These are phyloP conservation scores for Melanostigma gelatinosum DNA, from an alignment of 2,113 vertebrate species.

Conservation along the genomic window DNA sequence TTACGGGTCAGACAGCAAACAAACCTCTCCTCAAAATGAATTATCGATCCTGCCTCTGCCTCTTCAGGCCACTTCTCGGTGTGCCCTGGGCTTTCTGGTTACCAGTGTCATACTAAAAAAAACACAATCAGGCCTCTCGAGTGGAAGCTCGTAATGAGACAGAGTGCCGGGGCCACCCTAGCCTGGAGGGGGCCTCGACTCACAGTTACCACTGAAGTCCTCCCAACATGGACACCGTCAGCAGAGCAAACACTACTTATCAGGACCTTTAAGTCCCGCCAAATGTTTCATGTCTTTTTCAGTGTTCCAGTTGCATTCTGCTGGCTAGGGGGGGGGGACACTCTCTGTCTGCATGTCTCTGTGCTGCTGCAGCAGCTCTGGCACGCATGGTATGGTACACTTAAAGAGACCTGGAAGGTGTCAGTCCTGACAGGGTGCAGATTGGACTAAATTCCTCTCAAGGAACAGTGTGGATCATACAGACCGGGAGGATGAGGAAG, in stretches of 20 bases:
- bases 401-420: constrained; percentile 34
- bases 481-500: background rate
- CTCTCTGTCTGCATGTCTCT: constrained; percentile 17
- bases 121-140: constrained; percentile 32
- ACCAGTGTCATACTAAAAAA: constrained; percentile 29
- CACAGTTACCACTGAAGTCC: background rate
- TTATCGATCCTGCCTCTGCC: constrained; percentile 59
- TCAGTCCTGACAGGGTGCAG: constrained; percentile 48
- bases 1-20: constrained; percentile 45
- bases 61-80: constrained; percentile 24
- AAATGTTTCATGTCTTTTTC: constrained; percentile 12
- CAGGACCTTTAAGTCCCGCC: constrained; percentile 1
- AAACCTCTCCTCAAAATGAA: constrained; percentile 62
- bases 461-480: background rate
- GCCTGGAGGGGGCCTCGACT: constrained; percentile 45
- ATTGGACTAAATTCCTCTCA: constrained; percentile 10
- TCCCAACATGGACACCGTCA: constrained; percentile 39
- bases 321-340: constrained; percentile 9
- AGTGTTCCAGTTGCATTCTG: constrained; percentile 32
- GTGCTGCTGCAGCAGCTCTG: constrained; percentile 27
- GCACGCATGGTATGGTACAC: constrained; percentile 34
- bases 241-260: constrained; percentile 35
- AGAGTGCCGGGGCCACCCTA: background rate
- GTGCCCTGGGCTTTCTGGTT: constrained; percentile 43
- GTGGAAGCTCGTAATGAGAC: constrained; percentile 16